Conservation (phyloP, 2,797 vertebrate species). For the Glyptemys insculpta region DNA sequence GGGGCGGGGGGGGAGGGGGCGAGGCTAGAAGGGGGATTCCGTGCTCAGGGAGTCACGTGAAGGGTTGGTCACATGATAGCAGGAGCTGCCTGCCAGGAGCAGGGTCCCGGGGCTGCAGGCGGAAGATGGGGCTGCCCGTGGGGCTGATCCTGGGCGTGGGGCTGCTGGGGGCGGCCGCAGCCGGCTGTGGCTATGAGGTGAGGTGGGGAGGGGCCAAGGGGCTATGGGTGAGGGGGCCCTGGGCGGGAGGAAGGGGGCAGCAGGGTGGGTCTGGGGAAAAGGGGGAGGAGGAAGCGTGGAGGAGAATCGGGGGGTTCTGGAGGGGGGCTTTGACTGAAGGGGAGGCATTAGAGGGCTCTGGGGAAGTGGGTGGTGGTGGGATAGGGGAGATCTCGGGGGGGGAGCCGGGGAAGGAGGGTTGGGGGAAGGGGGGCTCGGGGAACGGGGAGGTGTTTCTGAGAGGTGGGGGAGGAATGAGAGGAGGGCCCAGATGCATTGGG, state of each 20-base stretch:
- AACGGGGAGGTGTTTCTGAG: neutral
- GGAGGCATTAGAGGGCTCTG: neutral
- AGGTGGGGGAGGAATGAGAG: neutral
- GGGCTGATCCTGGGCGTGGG: slow-evolving; percentile 55
- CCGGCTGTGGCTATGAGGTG: slow-evolving; percentile 46
- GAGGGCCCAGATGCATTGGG: no score
- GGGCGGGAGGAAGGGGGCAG: neutral
- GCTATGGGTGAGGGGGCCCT: slow-evolving; percentile 10
- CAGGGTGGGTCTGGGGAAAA: neutral
- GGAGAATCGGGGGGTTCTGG: neutral
- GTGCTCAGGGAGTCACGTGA: neutral
- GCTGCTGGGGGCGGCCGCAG: slow-evolving; percentile 71
- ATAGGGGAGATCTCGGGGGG: neutral
- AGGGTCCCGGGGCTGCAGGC: neutral
- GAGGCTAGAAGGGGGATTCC: rapidly evolving
- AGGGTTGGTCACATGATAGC: neutral
- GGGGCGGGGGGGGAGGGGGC: neutral
- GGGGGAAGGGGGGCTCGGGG: neutral
- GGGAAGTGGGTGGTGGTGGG: neutral
- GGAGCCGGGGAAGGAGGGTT: neutral
- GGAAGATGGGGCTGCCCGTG: neutral
- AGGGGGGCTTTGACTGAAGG: neutral
- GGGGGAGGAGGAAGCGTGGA: neutral
- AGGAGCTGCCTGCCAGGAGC: no score
- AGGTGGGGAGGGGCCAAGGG: neutral